Conservation (phyloP, 2,113 vertebrate genomes). For the Raja brachyura region DNA sequence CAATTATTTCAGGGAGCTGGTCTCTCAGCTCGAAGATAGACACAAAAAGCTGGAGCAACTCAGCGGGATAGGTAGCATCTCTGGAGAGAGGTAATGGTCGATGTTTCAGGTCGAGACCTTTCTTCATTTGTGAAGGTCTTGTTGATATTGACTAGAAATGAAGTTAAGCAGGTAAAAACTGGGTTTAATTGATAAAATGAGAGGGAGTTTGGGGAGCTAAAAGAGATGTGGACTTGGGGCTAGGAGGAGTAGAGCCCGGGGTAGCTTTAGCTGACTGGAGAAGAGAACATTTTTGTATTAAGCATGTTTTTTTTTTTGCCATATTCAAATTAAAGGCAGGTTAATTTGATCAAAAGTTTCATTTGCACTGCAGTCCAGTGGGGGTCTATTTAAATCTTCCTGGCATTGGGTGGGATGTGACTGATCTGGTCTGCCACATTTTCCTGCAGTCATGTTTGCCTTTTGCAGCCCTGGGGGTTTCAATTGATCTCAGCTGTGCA, state of each 20-base stretch:
- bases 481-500: too few species aligned
- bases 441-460: too few species aligned
- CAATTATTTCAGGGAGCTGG: too few species aligned
- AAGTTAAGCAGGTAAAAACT: background rate
- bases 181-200: background rate
- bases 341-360: background rate
- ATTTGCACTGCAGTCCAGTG: background rate
- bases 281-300: background rate
- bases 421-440: too few species aligned
- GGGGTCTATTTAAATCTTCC: background rate
- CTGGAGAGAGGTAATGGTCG: too few species aligned
- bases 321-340: background rate
- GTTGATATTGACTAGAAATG: background rate
- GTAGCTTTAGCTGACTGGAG: background rate
- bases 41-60: too few species aligned
- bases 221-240: background rate
- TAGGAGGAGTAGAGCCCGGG: background rate
- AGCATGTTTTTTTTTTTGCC: background rate
- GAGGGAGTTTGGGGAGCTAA: background rate
- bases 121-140: too few species aligned
- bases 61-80: too few species aligned
- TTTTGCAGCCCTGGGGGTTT: too few species aligned
- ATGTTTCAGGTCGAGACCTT: too few species aligned
- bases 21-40: too few species aligned
- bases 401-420: background rate